Evolutionary conservation across 2,113 vertebrate species (phyloP).

Genomic region (Nematolebias whitei): DNA sequence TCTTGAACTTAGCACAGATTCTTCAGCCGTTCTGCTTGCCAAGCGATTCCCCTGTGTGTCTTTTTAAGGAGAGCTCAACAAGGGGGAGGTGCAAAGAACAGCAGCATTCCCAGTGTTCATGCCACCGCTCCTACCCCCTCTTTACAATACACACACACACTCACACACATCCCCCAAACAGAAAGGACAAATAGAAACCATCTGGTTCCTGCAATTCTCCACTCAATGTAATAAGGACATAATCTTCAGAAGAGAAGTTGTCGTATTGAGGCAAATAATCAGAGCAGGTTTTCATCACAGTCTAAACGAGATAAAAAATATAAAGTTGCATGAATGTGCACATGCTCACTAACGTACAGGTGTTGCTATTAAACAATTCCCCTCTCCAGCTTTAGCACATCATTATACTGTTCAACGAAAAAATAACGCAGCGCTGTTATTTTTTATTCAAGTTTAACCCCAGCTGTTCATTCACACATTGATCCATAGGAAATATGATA

Average conservation of each 20-base stretch:
- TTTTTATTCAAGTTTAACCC: no score
- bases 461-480: no score
- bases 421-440: no score
- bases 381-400: no score
- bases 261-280: conserved; percentile 18
- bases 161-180: conserved; percentile 3
- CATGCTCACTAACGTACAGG: no score
- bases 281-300: conserved; percentile 23
- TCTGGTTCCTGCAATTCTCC: conserved; percentile 81
- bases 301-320: conserved; percentile 1
- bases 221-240: conserved; percentile 75
- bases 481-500: no score
- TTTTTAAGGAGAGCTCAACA: conserved; percentile 58
- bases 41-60: conserved; percentile 43
- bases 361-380: no score
- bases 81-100: conserved; percentile 47
- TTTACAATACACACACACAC: conserved; percentile 39
- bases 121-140: conserved; percentile 58
- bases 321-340: no score
- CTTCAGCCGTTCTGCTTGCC: conserved; percentile 37
- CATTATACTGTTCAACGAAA: no score
- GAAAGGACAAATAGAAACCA: conserved; percentile 87
- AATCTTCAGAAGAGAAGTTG: conserved; percentile 79
- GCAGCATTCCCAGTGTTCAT: conserved; percentile 80
- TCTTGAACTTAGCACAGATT: conserved; percentile 32